Evolutionary conservation across 2,888 invertebrate genomes (phyloP).

Genomic region (Lepidochitona cinerea): DNA sequence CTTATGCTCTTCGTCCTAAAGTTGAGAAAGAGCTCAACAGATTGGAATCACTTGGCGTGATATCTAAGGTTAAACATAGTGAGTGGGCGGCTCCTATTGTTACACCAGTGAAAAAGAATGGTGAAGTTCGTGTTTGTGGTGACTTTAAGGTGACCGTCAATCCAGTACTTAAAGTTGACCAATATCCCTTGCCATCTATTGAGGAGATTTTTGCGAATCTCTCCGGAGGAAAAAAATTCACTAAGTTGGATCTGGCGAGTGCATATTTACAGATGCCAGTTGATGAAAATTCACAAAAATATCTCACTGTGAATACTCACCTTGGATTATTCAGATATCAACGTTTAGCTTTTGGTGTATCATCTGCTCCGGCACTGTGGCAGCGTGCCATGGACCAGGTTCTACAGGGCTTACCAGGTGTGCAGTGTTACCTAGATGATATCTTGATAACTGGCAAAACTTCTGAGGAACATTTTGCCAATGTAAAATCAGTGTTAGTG

Average conservation of each 20-base stretch:
- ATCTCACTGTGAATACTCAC: slow-evolving; percentile 7
- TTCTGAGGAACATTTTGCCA: not conserved
- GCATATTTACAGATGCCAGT: slow-evolving; percentile 23
- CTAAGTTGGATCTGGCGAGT: slow-evolving; percentile 19
- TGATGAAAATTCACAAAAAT: slow-evolving; percentile 24
- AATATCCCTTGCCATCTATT: slow-evolving; percentile 43
- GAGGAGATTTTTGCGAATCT: slow-evolving; percentile 45
- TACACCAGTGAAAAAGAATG: slow-evolving; percentile 34
- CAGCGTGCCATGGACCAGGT: slow-evolving; percentile 6
- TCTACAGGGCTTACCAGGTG: not conserved
- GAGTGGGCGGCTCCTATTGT: slow-evolving; percentile 47
- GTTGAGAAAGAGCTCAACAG: slow-evolving; percentile 24
- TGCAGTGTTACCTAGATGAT: not conserved
- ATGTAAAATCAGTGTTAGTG: not conserved
- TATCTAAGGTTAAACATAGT: slow-evolving; percentile 24
- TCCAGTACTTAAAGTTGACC: slow-evolving; percentile 45
- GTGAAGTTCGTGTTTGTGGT: slow-evolving; percentile 38
- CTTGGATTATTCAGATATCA: not conserved
- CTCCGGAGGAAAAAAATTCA: slow-evolving; percentile 27
- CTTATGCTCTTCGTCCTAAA: slow-evolving; percentile 24
- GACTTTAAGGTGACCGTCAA: slow-evolving; percentile 47
- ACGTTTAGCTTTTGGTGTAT: not conserved
- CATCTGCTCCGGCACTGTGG: too few species aligned
- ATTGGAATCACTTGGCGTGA: slow-evolving; percentile 20
- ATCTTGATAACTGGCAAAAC: not conserved